phyloP scores from a whole-genome alignment of 1,140 invertebrate genomes.

The Drosophila carrolli region DNA sequence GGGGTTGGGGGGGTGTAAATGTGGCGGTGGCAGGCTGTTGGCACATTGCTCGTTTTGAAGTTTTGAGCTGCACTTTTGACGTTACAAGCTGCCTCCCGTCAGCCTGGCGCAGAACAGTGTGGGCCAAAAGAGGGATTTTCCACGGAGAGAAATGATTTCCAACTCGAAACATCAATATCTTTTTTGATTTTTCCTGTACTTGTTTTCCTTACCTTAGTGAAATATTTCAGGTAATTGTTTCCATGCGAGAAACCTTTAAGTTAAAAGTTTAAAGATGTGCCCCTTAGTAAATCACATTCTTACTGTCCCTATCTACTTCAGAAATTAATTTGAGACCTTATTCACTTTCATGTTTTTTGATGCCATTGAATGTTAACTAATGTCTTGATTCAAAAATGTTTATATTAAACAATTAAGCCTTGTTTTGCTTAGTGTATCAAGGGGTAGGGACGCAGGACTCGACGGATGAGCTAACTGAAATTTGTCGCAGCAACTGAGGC shows the following conservation, averaged over 20 bases:
- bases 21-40: constrained; percentile 41
- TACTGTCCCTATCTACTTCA: too few species aligned
- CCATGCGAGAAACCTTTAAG: too few species aligned
- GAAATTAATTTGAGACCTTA: too few species aligned
- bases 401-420: neutral
- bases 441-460: constrained; percentile 17
- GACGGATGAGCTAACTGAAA: constrained; percentile 79
- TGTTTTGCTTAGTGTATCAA: constrained; percentile 13
- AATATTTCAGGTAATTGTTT: too few species aligned
- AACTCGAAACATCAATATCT: too few species aligned
- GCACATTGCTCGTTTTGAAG: constrained; percentile 77
- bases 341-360: too few species aligned
- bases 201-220: too few species aligned
- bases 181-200: too few species aligned
- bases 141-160: neutral
- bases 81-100: constrained; percentile 53
- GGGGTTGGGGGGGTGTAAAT: neutral
- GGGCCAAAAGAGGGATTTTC: neutral
- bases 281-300: too few species aligned
- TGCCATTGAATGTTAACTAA: neutral
- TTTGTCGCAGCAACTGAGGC: constrained; percentile 69
- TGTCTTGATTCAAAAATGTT: neutral
- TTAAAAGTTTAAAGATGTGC: too few species aligned
- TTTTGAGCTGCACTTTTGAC: constrained; percentile 81
- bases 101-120: constrained; percentile 10